Conservation (phyloP, 1,140 invertebrate species). For the Zophobas morio region DNA sequence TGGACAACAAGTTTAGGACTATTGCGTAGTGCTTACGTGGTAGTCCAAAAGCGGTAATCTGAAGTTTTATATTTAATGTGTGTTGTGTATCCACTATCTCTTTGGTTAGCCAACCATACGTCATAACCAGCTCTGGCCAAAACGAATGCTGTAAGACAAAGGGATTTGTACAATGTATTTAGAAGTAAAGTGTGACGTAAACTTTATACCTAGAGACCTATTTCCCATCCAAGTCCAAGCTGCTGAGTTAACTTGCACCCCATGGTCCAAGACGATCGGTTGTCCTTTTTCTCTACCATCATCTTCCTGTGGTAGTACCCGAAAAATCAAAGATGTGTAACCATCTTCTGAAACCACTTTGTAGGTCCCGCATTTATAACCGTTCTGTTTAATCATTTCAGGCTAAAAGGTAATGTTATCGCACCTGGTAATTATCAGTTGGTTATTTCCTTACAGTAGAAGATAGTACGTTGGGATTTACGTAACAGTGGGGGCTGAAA, state of each 20-base stretch:
- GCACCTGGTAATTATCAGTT: too few relatives aligned
- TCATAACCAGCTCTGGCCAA: not conserved
- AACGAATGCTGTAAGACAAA: not conserved
- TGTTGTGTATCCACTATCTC: not conserved
- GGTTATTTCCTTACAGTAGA: not conserved
- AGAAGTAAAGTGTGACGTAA: too few relatives aligned
- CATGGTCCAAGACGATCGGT: conserved; percentile 3
- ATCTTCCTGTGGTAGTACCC: not conserved
- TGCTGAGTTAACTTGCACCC: conserved; percentile 5
- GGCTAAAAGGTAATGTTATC: conserved; percentile 18
- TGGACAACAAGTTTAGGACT: too few relatives aligned
- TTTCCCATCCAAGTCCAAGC: not conserved
- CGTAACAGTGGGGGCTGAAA: not conserved
- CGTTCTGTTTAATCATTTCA: not conserved
- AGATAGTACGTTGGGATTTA: not conserved
- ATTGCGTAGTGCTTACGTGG: not conserved
- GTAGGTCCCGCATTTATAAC: not conserved
- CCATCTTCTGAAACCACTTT: not conserved
- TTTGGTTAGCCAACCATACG: not conserved
- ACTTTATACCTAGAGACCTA: not conserved
- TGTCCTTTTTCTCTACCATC: conserved; percentile 3
- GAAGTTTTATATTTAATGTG: not conserved
- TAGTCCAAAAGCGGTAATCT: not conserved
- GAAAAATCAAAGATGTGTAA: not conserved
- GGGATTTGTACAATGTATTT: too few relatives aligned